Evolutionary conservation across 2,888 invertebrate species (phyloP).

Genomic region (Dasysyrphus tricinctus): DNA sequence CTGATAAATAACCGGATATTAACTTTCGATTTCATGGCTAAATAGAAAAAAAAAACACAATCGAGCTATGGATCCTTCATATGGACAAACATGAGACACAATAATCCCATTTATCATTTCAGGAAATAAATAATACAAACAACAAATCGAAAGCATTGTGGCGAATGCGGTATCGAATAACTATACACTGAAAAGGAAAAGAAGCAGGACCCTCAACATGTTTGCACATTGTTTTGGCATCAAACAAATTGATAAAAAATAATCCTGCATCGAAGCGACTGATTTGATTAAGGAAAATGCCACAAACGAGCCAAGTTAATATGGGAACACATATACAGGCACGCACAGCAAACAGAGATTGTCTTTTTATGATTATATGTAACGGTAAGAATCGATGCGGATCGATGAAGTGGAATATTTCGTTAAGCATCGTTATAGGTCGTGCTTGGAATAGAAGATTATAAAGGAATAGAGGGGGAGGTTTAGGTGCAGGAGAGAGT

Average conservation of each 20-base stretch:
- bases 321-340: slow-evolving; percentile 6
- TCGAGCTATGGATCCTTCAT: slow-evolving; percentile 27
- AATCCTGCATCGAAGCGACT: slow-evolving; percentile 57
- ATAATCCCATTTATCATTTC: slow-evolving; percentile 60
- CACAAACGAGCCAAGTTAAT: slow-evolving; percentile 46
- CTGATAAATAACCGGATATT: slow-evolving; percentile 39
- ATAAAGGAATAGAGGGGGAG: too few species aligned
- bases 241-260: slow-evolving; percentile 69
- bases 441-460: slow-evolving; percentile 45
- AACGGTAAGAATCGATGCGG: slow-evolving; percentile 10
- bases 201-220: slow-evolving; percentile 35
- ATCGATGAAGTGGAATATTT: slow-evolving; percentile 50
- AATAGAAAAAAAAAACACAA: neutral
- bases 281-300: slow-evolving; percentile 58
- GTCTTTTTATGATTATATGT: slow-evolving; percentile 23
- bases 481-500: neutral
- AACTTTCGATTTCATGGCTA: slow-evolving; percentile 54
- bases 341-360: slow-evolving; percentile 25
- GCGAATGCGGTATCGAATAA: neutral
- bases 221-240: slow-evolving; percentile 66
- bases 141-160: slow-evolving; percentile 17
- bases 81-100: slow-evolving; percentile 15
- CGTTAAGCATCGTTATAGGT: slow-evolving; percentile 44
- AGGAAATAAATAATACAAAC: slow-evolving; percentile 44
- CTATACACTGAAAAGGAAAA: neutral